Base-by-base conservation (phyloP, 1,140 invertebrate genomes). In the Drepana arcuata region DNA sequence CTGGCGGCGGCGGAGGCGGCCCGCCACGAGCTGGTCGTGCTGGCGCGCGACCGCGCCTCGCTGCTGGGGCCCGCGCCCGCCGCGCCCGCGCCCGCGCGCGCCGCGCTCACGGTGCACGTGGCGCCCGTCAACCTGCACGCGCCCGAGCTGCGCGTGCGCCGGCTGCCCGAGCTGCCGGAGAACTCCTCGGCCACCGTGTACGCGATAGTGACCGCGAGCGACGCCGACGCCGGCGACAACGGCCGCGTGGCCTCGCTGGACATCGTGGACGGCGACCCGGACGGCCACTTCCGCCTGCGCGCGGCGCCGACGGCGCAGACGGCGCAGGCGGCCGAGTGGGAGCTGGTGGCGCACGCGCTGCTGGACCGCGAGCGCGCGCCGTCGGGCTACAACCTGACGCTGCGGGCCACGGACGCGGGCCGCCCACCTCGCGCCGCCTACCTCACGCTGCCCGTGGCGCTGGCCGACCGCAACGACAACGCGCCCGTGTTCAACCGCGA, bases 401-500 rank as follows among this genome's bases (percentile, higher is more conserved):
- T 99, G 2, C 86, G 90, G 24, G 96, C 95, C 0, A 87, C 88
- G 4, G 96, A 99, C 68, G 86, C 86, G 1, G 96, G 96, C 7
- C 87, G 86, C 28, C 96, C 95, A 0, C 88, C 91, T 2, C 83
- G 87, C 34, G 87, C 89, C 55, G 91, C 90, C 23, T 93, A 92
- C 67, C 89, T 92, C 66, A 88, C 87, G 7, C 86, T 95, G 7
- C 88, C 90, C 0, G 92, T 95, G 9, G 85, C 89, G 50, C 83
- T 97, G n/a, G 85, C 89, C 2, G 94, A 95, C 62, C 70, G 91
- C 9, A 93, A 95, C 60, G 94, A 96, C 65, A 93, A 95, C 62
- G 88, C 91, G 0, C 95, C 95, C 1, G 89, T 95, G 15, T 98
- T 98, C 78, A 92, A 92, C 48, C 88, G 92, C 41, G 91, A 95